Base-by-base conservation (phyloP, 2,797 vertebrate species). In the Champsocephalus esox region DNA sequence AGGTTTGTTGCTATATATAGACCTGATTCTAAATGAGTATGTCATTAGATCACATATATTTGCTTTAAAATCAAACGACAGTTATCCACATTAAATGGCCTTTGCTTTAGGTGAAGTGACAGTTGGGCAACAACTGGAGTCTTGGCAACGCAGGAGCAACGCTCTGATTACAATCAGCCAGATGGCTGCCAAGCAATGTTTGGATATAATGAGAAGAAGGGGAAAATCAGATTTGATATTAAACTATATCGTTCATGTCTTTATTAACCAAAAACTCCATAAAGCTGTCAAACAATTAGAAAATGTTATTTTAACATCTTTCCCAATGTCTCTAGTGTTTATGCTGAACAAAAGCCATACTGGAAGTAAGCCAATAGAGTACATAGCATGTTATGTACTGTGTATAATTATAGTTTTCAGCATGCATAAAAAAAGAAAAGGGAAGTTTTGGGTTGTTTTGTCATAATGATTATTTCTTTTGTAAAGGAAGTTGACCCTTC, bases 131-230 rank as follows among this genome's bases (percentile, higher is more conserved):
- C 84, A 89, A 89, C 86, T 85, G 78, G 74, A 84, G 82, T 79
- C 75, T 90, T 92, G 89, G 89, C 92, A 88, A 85, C 51, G 80
- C 58, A 14, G 59, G 45, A 85, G 75, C 76, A 75, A 78, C 80
- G 65, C 77, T 38, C 34, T 89, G 90, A 93, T 91, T 91, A 90
- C 90, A 91, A 86, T 87, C 82, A 83, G 82, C 81, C 88, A 93
- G 90, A 93, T 86, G 92, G 88, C 89, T 92, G 87, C 89, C 88
- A 90, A 92, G 88, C 75, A 76, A 83, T 73, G 84, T 84, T 88
- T 91, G 90, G 88, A 88, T 91, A 72, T 83, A 80, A 84, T 86
- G 82, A 52, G 57, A 76, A 79, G 77, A 70, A 88, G 66, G 70
- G 61, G 62, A 70, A 83, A 81, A 67, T 58, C 77, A 81, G 81